Base-by-base conservation (phyloP, 64 coral and sea anemone species). In the Montipora foliosa region DNA sequence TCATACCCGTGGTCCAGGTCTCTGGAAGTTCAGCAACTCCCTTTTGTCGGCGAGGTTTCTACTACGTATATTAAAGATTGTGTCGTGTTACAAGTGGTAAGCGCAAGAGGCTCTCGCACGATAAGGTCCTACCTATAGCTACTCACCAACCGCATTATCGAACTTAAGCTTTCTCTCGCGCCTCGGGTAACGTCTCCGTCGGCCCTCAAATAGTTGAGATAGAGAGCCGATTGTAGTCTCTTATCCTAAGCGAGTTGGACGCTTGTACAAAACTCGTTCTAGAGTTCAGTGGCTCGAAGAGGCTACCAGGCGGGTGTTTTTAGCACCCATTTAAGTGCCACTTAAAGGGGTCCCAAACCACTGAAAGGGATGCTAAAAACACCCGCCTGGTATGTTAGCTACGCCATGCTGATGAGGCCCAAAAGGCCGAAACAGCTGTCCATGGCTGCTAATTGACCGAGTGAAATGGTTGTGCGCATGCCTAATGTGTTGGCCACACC, bases 251-350 rank as follows among this genome's bases (percentile, higher is more conserved):
- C 29, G 61, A 81, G 4, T 16, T 92, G 3, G 90, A 84, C 46
- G 81, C 80, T 37, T 37, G 37, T 77, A 47, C 8, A 92, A 85
- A 48, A 16, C 59, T 45, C 46, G 79, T 7, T 44, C 45, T 16
- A 21, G 68, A 44, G 90, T 66, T 10, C 62, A 53, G 24, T 91
- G 89, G 89, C 61, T 91, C 52, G 89, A 91, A 24, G 53, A 68
- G 15, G 78, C 77, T 4, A 78, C 81, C 20, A 91, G 80, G 24
- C 78, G 59, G 3, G 71, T 62, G 10, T 17, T 46, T 4, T 82
- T 24, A 78, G 12, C 37, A 37, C 37, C 37, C 37, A 2, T 37
- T 37, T 37, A 37, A 37, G 37, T 37, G 37, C 37, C 37, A 37
- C 37, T 37, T 37, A 37, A 37, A 37, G 37, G 37, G 37, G 37